Percentiles rank a stretch among this genome's conserved stretches.
Evolutionary conservation across 2,888 invertebrate species (phyloP).

Genomic region (Mongoloraphidia duomilia): DNA sequence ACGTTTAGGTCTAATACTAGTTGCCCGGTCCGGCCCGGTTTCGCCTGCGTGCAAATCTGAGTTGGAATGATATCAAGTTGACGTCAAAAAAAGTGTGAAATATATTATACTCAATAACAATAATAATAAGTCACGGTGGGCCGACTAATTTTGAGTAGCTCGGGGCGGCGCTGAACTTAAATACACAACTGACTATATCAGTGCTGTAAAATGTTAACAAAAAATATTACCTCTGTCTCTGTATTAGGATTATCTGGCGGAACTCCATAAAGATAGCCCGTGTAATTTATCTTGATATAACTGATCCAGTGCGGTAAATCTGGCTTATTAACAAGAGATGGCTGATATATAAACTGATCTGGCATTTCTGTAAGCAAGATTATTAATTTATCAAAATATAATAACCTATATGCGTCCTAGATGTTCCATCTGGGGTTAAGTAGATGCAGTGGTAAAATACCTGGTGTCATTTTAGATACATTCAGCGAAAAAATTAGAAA

Average conservation of each 20-base stretch:
- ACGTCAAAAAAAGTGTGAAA: too few species aligned
- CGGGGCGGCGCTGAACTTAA: not conserved
- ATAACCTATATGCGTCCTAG: too few species aligned
- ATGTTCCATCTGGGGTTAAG: too few species aligned
- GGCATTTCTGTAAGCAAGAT: constrained; percentile 32
- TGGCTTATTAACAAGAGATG: constrained; percentile 60
- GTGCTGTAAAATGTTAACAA: constrained; percentile 3
- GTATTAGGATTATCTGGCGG: constrained; percentile 46
- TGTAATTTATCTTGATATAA: constrained; percentile 58
- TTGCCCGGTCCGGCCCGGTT: too few species aligned
- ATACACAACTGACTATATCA: not conserved
- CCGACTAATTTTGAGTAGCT: too few species aligned
- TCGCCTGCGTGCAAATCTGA: too few species aligned
- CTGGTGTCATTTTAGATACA: not conserved
- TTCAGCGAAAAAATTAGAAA: not conserved
- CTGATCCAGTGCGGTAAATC: constrained; percentile 79
- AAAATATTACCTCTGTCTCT: constrained; percentile 29
- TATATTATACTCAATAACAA: too few species aligned
- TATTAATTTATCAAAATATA: too few species aligned
- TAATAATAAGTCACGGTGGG: too few species aligned
- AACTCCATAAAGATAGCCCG: constrained; percentile 74
- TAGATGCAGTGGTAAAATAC: too few species aligned
- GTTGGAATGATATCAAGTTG: too few species aligned
- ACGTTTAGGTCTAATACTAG: too few species aligned
- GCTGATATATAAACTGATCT: constrained; percentile 55